Evolutionary conservation across 2,888 invertebrate genomes (phyloP).

Genomic region (Blastobasis adustella): DNA sequence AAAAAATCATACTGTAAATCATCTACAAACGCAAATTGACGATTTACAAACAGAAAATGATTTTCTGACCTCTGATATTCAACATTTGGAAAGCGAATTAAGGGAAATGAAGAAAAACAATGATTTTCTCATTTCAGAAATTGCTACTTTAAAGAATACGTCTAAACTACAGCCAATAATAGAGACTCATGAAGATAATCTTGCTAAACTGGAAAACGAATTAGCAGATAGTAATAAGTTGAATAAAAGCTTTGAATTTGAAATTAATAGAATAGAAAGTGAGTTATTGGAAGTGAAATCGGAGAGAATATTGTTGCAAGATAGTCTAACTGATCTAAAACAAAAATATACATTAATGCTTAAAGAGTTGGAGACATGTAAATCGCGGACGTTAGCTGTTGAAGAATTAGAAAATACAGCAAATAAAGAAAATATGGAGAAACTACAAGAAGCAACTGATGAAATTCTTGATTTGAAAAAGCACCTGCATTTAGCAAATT

Average conservation of each 20-base stretch:
- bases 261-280: constrained; percentile 72
- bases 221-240: constrained; percentile 75
- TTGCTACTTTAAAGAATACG: constrained; percentile 77
- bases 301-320: constrained; percentile 63
- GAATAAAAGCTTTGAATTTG: constrained; percentile 76
- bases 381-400: constrained; percentile 61
- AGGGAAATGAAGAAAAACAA: constrained; percentile 82
- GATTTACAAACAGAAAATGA: constrained; percentile 69
- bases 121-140: constrained; percentile 79
- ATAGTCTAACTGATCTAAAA: constrained; percentile 68
- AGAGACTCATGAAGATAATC: constrained; percentile 82
- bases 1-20: constrained; percentile 67
- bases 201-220: constrained; percentile 77
- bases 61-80: constrained; percentile 59
- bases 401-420: constrained; percentile 62
- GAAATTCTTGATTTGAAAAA: constrained; percentile 60
- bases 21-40: constrained; percentile 72
- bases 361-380: constrained; percentile 49
- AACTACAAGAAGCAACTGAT: constrained; percentile 39
- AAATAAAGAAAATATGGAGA: constrained; percentile 34
- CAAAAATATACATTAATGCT: constrained; percentile 71
- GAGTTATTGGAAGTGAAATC: constrained; percentile 61
- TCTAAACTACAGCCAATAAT: constrained; percentile 81
- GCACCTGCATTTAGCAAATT: constrained; percentile 42
- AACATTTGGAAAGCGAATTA: constrained; percentile 76